A percentile compares a stretch with the other conserved stretches of the same genome.
Conservation (phyloP, 2,113 vertebrate genomes). For the Sinosuthora webbiana region DNA sequence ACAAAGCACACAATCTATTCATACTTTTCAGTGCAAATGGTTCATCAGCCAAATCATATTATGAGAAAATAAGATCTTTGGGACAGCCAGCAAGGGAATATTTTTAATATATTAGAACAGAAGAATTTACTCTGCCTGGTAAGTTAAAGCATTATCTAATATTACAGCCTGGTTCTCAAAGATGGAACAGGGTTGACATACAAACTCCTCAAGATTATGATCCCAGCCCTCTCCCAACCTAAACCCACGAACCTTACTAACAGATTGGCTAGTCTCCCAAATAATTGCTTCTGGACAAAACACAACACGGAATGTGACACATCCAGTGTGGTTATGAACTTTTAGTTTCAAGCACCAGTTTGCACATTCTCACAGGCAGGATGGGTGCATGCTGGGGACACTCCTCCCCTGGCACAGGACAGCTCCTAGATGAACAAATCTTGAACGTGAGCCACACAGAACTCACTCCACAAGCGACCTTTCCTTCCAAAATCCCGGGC, state of each 20-base stretch:
- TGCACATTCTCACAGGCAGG: neutral
- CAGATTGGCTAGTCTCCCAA: neutral
- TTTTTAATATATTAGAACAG: neutral
- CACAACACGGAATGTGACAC: neutral
- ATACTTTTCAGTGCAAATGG: neutral
- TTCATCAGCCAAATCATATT: neutral
- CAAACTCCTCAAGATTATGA: neutral
- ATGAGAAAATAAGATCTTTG: neutral
- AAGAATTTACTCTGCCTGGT: neutral
- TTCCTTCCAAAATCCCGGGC: neutral
- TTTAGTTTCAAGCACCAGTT: neutral
- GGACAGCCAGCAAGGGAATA: neutral
- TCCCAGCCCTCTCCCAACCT: neutral
- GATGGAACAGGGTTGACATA: neutral
- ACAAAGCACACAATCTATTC: neutral
- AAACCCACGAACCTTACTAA: neutral
- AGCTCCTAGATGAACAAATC: neutral
- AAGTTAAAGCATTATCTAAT: neutral
- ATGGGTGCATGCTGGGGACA: rapidly evolving
- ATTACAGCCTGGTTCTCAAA: neutral
- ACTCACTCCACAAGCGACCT: neutral
- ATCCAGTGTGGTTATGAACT: neutral
- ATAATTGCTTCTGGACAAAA: neutral
- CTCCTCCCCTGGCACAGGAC: neutral
- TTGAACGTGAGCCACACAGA: neutral